Percentiles rank a stretch among this genome's conserved stretches.
Evolutionary conservation across 2,888 invertebrate genomes (phyloP).

Genomic region (Creontiades dilutus): DNA sequence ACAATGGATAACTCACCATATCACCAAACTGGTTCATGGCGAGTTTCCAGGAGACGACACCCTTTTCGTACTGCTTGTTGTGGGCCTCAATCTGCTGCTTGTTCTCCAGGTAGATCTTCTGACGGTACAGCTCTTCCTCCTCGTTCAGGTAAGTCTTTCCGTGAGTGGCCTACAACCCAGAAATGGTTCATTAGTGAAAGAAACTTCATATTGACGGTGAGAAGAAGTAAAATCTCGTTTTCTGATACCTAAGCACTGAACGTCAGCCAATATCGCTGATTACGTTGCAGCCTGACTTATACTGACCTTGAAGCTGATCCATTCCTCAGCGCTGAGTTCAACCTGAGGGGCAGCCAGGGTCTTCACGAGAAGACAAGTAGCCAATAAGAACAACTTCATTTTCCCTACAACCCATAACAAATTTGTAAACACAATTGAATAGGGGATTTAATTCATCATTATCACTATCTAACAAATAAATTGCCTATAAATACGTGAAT

Average conservation of each 20-base stretch:
- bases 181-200: background rate
- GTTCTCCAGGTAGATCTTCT: constrained; percentile 82
- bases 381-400: constrained; percentile 41
- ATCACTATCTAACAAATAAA: too few relatives aligned
- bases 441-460: too few relatives aligned
- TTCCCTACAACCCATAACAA: background rate
- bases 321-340: constrained; percentile 50
- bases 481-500: too few relatives aligned
- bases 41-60: constrained; percentile 84
- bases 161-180: background rate
- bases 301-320: constrained; percentile 49
- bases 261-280: background rate
- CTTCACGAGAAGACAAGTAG: constrained; percentile 42
- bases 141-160: constrained; percentile 52
- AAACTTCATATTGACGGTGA: background rate
- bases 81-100: constrained; percentile 90
- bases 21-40: constrained; percentile 91
- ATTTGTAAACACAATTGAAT: too few relatives aligned
- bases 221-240: background rate
- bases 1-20: constrained; percentile 80
- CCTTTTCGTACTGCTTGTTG: constrained; percentile 86
- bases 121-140: constrained; percentile 56
- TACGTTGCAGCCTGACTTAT: background rate
- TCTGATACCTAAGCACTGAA: background rate
- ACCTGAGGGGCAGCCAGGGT: constrained; percentile 42